Evolutionary conservation across 2,113 vertebrate genomes (phyloP), one percentile per base, ranked within the genome.

Genomic region (Barbus barbus): DNA sequence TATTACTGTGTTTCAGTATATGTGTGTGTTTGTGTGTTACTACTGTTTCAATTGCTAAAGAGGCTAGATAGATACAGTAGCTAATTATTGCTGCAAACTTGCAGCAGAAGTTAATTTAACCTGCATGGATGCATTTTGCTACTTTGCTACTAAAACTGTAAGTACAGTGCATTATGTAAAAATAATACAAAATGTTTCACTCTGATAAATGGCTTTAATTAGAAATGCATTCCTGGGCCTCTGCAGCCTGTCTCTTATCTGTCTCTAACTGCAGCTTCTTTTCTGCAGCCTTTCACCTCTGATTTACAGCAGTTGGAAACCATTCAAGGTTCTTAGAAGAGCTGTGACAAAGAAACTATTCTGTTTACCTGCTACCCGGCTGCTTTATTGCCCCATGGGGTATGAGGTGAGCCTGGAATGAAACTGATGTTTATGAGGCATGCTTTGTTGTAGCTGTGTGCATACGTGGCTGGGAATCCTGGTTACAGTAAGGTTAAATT

Each of bases 181-280:
- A 53, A 24, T 13, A 41, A 63, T 81, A 31, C 4, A 33, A 73
- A 73, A 78, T 36, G 48, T 74, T 82, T 85, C 28, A 78, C 16
- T 76, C 60, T 85, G 74, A 80, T 86, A 82, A 86, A 88, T 84
- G 85, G 78, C 56, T 87, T 87, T 89, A 74, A 89, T 89, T 85
- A 82, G 63, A 65, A 16, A 12, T 63, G 56, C 85, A 87, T 87
- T 89, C 86, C 82, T 87, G 56, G 44, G 74, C 67, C 71, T 46
- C 85, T 51, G 71, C 60, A 89, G 86, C 46, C 67, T 22, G 80
- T 86, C 78, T 82, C 51, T 71, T 65, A 83, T 85, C 79, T 73
- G 80, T 89, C 72, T 81, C 83, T 81, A 83, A 85, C 67, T 60
- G 58, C 63, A 48, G 74, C 65, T 72, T 69, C 78, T 81, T 83